Percentiles rank a stretch among this genome's conserved stretches.
phyloP scores from a whole-genome alignment of 2,113 vertebrate species.

The Vicugna pacos region DNA sequence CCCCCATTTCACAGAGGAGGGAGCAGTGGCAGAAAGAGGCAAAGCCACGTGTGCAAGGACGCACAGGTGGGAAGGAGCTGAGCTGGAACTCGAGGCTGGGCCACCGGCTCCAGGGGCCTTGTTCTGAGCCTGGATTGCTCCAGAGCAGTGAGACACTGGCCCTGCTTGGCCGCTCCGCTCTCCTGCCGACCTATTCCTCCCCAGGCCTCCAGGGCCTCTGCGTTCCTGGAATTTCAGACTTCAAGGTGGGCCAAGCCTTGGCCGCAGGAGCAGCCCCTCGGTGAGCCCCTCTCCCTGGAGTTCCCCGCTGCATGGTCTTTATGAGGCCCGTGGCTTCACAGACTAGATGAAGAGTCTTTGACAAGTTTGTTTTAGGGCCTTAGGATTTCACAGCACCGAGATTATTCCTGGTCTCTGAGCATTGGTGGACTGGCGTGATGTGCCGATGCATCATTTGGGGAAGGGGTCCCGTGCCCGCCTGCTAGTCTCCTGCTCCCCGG shows the following conservation, averaged over 20 bases:
- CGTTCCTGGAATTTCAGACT: neutral
- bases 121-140: neutral
- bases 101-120: neutral
- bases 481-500: neutral
- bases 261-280: neutral
- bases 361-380: constrained; percentile 14
- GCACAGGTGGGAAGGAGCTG: neutral
- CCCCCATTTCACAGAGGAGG: neutral
- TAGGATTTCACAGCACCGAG: neutral
- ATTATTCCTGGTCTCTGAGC: neutral
- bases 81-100: neutral
- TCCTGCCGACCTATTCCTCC: neutral
- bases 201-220: neutral
- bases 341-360: neutral
- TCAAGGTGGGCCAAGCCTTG: neutral
- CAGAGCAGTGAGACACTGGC: neutral
- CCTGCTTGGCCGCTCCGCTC: neutral
- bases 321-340: neutral
- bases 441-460: fast-evolving
- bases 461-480: fast-evolving
- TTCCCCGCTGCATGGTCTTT: neutral
- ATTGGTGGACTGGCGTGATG: too few relatives aligned
- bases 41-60: neutral
- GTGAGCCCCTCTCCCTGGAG: neutral
- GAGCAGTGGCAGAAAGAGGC: neutral